phyloP scores from a whole-genome alignment of 2,888 invertebrate species.

The Diaphora mendica region DNA sequence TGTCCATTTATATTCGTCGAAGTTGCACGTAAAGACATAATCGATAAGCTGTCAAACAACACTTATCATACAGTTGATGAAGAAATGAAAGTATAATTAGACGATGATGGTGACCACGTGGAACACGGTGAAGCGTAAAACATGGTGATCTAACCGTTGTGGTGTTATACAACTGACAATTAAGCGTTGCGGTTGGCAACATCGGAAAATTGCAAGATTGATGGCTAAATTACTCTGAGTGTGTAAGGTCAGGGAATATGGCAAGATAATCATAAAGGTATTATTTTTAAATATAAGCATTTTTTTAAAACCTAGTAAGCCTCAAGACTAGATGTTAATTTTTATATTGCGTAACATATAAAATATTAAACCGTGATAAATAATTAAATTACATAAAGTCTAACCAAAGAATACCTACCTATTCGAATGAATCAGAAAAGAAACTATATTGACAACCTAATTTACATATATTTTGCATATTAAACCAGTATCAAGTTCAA shows the following conservation, averaged over 20 bases:
- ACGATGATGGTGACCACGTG: slow-evolving; percentile 64
- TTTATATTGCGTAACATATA: no score
- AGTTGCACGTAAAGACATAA: slow-evolving; percentile 41
- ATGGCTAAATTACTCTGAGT: slow-evolving; percentile 47
- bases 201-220: slow-evolving; percentile 63
- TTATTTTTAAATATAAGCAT: background rate
- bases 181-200: slow-evolving; percentile 64
- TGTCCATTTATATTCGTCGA: slow-evolving; percentile 27
- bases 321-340: no score
- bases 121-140: slow-evolving; percentile 64
- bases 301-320: background rate
- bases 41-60: slow-evolving; percentile 65
- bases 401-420: background rate
- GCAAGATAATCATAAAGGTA: background rate
- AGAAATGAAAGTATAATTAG: slow-evolving; percentile 62
- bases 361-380: no score
- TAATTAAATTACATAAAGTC: no score
- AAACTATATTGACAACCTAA: background rate
- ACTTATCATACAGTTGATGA: slow-evolving; percentile 65
- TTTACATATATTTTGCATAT: background rate
- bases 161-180: slow-evolving; percentile 72
- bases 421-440: background rate
- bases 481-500: background rate
- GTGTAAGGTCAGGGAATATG: slow-evolving; percentile 25
- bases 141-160: slow-evolving; percentile 64